Conservation (phyloP, 2,888 invertebrate genomes). For the Formica aserva region DNA sequence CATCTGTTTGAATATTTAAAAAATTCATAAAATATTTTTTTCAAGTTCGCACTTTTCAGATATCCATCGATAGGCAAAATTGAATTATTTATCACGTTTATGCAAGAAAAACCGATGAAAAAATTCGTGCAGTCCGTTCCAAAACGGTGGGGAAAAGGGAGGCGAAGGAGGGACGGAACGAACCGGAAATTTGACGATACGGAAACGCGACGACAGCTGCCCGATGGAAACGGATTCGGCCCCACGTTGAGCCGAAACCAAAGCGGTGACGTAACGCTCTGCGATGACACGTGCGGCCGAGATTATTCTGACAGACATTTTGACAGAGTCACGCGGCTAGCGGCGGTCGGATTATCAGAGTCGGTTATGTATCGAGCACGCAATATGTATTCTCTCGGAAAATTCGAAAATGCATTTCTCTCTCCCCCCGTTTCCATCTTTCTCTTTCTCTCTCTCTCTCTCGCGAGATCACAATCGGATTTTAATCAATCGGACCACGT, state of each 20-base stretch:
- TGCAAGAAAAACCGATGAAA: neutral
- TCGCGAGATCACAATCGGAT: constrained; percentile 13
- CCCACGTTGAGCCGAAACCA: constrained; percentile 36
- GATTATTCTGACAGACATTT: constrained; percentile 52
- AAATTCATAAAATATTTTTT: neutral
- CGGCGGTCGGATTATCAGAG: constrained; percentile 19
- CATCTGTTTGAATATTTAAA: neutral
- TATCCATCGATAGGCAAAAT: neutral
- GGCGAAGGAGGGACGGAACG: neutral
- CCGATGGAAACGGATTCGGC: constrained; percentile 52
- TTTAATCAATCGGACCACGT: constrained; percentile 23
- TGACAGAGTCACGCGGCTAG: constrained; percentile 38
- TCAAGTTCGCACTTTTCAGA: neutral
- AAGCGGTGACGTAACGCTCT: constrained; percentile 25
- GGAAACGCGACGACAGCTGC: constrained; percentile 47
- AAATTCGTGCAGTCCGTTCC: neutral
- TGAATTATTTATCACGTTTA: too few relatives aligned
- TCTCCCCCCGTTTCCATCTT: neutral
- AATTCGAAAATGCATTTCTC: constrained; percentile 1
- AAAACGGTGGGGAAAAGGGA: neutral
- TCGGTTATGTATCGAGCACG: neutral
- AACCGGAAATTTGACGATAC: constrained; percentile 50
- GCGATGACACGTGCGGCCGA: constrained; percentile 53
- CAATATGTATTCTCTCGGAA: constrained; percentile 7
- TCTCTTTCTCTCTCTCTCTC: neutral